Evolutionary conservation across 2,113 vertebrate species (phyloP), one percentile per base, ranked within the genome.

Genomic region (Suricata suricatta): DNA sequence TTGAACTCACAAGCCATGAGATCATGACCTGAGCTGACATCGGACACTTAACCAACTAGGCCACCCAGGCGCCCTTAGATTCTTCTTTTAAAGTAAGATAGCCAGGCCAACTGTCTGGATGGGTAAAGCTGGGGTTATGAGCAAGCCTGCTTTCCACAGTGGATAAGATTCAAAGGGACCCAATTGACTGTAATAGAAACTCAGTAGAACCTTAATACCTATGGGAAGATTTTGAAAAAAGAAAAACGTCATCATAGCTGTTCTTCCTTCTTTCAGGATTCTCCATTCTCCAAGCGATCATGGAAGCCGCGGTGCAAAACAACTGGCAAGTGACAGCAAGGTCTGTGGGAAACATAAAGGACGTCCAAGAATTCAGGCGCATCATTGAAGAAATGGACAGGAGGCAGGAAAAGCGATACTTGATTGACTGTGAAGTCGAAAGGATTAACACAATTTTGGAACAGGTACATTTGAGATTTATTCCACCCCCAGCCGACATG

Each of bases 351-450:
- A 99, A 98, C 98, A 99, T 99, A 96, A 99, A 99, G 38, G 99
- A 99, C 44, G 99, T 99, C 41, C 99, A 99, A 60, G 99, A 99
- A 99, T 99, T 99, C 98, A 99, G 99, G 96, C 99, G 99, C 98
- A 99, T 99, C 98, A 99, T 99, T 71, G 99, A 99, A 98, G 99
- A 99, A 99, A 99, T 99, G 99, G 99, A 99, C 99, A 99, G 99
- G 92, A 99, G 99, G 89, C 99, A 99, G 98, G 99, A 99, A 98
- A 99, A 99, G 97, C 99, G 99, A 98, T 99, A 99, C 89, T 99
- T 99, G 98, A 99, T 99, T 96, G 99, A 99, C 99, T 99, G 99
- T 19, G 99, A 99, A 99, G 99, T 99, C 64, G 99, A 99, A 98
- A 99, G 99, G 98, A 99, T 99, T 99, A 99, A 99, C 98, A 99